These are phyloP conservation scores for Clarias fuscus DNA, from an alignment of 2,797 vertebrate genomes.

Conservation along the genomic window DNA sequence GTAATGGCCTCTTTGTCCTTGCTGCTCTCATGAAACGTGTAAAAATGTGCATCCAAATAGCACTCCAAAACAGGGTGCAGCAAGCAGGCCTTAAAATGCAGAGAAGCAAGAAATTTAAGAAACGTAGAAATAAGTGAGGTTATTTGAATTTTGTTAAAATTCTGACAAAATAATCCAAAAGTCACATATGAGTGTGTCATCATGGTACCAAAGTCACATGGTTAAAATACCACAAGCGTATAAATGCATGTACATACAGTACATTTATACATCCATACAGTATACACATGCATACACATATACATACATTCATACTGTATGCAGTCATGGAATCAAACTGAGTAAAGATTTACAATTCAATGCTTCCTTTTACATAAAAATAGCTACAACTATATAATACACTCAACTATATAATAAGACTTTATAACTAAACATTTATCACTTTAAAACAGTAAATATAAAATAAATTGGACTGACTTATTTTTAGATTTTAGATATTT, in stretches of 20 bases:
- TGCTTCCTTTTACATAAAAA: neutral
- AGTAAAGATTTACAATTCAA: neutral
- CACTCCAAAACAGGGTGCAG: neutral
- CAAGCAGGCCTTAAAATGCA: constrained; percentile 9
- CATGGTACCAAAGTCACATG: neutral
- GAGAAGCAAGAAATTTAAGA: neutral
- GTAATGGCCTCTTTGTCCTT: constrained; percentile 60
- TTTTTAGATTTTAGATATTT: neutral
- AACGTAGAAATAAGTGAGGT: constrained; percentile 14
- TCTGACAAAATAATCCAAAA: neutral
- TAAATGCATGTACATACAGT: neutral
- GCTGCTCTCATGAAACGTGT: constrained; percentile 45
- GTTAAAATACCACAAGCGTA: neutral
- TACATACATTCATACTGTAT: neutral
- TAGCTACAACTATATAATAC: neutral
- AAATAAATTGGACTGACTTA: neutral
- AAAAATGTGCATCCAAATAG: constrained; percentile 39
- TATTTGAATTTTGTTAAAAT: constrained; percentile 37
- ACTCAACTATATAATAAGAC: neutral
- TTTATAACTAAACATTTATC: too few species aligned
- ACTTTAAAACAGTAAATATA: too few species aligned
- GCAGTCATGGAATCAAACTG: neutral
- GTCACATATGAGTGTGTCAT: neutral
- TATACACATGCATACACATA: too few species aligned
- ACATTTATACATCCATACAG: neutral